Base-by-base conservation (phyloP, 2,113 vertebrate genomes). In the Chloropsis cyanopogon region DNA sequence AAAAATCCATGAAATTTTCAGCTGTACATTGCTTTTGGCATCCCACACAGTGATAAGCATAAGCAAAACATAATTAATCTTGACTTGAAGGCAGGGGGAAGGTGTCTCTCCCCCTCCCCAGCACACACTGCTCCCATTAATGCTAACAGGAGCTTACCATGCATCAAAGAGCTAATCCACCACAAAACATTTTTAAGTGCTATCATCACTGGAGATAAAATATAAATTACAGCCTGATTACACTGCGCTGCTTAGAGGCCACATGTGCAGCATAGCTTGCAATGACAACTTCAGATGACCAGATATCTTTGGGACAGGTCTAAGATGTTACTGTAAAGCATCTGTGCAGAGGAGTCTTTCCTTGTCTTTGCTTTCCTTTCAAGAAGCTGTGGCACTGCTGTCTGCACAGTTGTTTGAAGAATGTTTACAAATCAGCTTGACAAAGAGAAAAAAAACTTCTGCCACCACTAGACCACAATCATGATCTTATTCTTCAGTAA, bases 401-500 rank as follows among this genome's bases (percentile, higher is more conserved):
- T 94, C 94, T 91, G 86, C 93, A 91, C 88, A 79, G 93, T 94
- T 93, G 93, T 95, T 93, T 86, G 95, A 95, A 96, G 95, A 90
- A 93, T 94, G 96, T 96, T 97, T 96, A 96, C 95, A 95, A 93
- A 96, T 94, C 95, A 93, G 90, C 81, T 64, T 94, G 90, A 95
- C 90, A 96, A 95, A 97, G 90, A 88, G 88, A 69, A 94, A 92
- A 95, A 88, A 93, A 86, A 75, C 7, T 54, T 65, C 92, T 95
- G 95, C 95, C 96, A 95, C 95, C 90, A 88, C 80, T 96, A 88
- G 96, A 97, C 95, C 94, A 95, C 95, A 95, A 77, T 92, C 96
- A 93, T 96, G 95, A 96, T 96, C 96, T 97, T 96, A 95, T 97
- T 97, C 95, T 96, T 96, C 92, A 97, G 88, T 93, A 96, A 96